phyloP scores from a whole-genome alignment of 2,888 invertebrate genomes.

The Xylocampa areola region DNA sequence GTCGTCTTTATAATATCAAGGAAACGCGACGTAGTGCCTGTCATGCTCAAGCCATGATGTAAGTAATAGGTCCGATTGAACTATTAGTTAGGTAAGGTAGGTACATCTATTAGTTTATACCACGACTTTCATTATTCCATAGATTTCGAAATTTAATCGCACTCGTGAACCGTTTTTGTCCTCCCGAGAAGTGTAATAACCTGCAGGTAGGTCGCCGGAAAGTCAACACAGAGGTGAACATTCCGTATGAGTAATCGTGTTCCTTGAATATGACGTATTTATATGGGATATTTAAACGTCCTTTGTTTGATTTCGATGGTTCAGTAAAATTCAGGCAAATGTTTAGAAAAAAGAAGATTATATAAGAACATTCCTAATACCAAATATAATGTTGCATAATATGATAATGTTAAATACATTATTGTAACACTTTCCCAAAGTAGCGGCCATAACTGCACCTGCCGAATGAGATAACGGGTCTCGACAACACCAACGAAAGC shows the following conservation, averaged over 20 bases:
- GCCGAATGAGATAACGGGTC: conserved; percentile 87
- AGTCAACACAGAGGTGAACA: conserved; percentile 77
- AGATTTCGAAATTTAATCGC: conserved; percentile 72
- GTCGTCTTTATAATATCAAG: not conserved
- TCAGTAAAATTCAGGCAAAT: conserved; percentile 23
- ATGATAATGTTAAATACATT: conserved; percentile 75
- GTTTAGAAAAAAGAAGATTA: conserved; percentile 16
- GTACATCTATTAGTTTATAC: conserved; percentile 59
- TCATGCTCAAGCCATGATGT: not conserved
- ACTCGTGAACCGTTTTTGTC: conserved; percentile 78
- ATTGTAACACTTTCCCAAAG: conserved; percentile 86
- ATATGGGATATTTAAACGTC: conserved; percentile 50
- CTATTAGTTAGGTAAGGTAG: not conserved
- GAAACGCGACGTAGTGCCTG: not conserved
- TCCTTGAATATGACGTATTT: conserved; percentile 67
- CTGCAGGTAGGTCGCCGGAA: conserved; percentile 84
- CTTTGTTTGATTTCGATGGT: conserved; percentile 58
- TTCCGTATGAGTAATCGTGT: conserved; percentile 74
- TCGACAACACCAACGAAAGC: conserved; percentile 84
- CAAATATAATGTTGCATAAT: conserved; percentile 73
- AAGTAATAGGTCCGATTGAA: too few relatives aligned
- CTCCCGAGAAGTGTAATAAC: conserved; percentile 79
- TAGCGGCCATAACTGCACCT: conserved; percentile 80
- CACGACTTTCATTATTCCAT: conserved; percentile 63
- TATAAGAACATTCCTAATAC: conserved; percentile 34